Conservation (phyloP, 23 tunicate genomes). For the Aplidium turbinatum region DNA sequence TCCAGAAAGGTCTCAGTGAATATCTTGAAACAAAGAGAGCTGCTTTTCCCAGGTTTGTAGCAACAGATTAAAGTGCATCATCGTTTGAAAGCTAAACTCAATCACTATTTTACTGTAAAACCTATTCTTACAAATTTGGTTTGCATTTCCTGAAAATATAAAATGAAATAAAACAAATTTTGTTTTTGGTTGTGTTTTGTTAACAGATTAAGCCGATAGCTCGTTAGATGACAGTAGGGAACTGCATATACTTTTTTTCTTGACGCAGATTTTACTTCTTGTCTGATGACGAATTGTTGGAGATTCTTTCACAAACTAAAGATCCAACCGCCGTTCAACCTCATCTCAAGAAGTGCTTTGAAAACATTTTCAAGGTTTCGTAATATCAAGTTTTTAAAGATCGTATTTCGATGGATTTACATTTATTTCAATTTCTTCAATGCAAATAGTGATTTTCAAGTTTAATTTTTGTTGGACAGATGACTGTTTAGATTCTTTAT, state of each 20-base stretch:
- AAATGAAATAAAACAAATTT: too few species aligned
- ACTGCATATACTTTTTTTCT: neutral
- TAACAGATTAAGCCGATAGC: neutral
- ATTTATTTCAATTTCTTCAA: too few species aligned
- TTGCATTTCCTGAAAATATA: neutral
- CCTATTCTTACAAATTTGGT: too few species aligned
- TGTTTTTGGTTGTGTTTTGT: neutral
- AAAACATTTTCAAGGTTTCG: conserved; percentile 89
- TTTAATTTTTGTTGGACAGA: too few species aligned
- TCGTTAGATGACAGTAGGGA: conserved; percentile 1
- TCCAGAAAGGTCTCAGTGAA: conserved; percentile 96
- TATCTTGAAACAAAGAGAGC: conserved; percentile 96
- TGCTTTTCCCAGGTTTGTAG: conserved; percentile 97
- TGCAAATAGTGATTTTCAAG: too few species aligned
- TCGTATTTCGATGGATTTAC: too few species aligned
- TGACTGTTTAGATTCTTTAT: too few species aligned
- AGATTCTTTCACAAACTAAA: conserved; percentile 93
- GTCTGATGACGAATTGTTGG: conserved; percentile 95
- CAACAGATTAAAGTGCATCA: too few species aligned
- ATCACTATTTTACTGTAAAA: too few species aligned
- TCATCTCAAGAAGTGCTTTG: conserved; percentile 94
- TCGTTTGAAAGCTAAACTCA: too few species aligned
- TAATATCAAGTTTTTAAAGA: too few species aligned
- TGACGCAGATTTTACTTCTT: conserved; percentile 79
- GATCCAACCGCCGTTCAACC: conserved; percentile 98